Evolutionary conservation across 2,113 vertebrate genomes (phyloP).

Genomic region (Zosterops japonicus): DNA sequence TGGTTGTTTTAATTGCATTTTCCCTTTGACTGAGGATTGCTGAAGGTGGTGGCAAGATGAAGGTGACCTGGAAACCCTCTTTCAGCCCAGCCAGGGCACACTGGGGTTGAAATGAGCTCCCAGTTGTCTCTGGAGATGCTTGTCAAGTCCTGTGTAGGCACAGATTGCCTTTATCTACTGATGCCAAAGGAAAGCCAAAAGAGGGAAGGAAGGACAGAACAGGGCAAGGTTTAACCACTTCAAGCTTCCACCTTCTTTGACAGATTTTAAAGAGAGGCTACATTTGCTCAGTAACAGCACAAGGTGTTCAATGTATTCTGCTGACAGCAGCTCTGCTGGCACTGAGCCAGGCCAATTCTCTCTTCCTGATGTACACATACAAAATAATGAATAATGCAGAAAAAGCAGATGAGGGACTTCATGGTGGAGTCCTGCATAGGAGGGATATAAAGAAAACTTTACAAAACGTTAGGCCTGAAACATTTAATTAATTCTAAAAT

Average conservation of each 20-base stretch:
- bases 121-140: not conserved
- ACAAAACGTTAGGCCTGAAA: not conserved
- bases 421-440: not conserved
- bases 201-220: not conserved
- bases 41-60: not conserved
- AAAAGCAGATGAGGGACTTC: not conserved
- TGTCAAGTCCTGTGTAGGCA: not conserved
- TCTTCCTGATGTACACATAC: rapidly evolving
- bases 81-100: not conserved
- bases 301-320: not conserved
- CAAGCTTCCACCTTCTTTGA: not conserved
- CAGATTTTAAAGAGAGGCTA: not conserved
- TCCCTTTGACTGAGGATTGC: not conserved
- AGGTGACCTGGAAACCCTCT: not conserved
- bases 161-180: not conserved
- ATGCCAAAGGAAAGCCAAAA: not conserved
- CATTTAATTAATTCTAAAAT: not conserved
- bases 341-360: not conserved
- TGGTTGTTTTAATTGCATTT: not conserved
- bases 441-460: not conserved
- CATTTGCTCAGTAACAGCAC: not conserved
- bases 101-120: not conserved
- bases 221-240: not conserved
- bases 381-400: not conserved
- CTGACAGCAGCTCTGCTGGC: not conserved